Evolutionary conservation across 2,797 vertebrate species (phyloP), one percentile per base, ranked within the genome.

Genomic region (Centropyge bicolor): DNA sequence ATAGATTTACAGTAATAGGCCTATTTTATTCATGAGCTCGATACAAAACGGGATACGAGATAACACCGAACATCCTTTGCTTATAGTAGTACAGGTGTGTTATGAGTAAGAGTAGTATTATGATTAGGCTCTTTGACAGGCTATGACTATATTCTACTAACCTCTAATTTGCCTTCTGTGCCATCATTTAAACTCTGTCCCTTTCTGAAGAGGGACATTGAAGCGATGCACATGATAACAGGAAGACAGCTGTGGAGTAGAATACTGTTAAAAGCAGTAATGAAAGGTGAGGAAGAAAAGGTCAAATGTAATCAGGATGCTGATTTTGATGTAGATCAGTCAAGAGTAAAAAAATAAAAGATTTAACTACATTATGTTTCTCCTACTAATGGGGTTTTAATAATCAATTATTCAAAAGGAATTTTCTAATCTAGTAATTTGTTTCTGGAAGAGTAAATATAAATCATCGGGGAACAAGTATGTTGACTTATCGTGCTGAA

Each of bases 241-340:
- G 46, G 48, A 9, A 3, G 48, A 40, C 1, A 41, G 55, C 20
- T 36, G 31, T 17, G 41, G 62, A 40, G 40, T 48, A 13, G 64
- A 67, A 41, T 16, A 27, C 17, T 43, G n/a, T 35, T 17, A 52
- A 57, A 45, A 48, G 51, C 22, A 13, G 22, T 54, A 57, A 70
- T 17, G 57, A 19, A 67, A 54, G 27, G 20, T 14, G 24, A 56
- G 40, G 6, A 43, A 54, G 41, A 69, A 59, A 55, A 51, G 4
- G 38, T 54, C 3, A 74, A 57, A 77, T 71, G 67, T 52, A 74
- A 74, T 81, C 52, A 41, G 83, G 46, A 20, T 60, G 22, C n/a
- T 74, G 48, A 74, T 71, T 67, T 61, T 63, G 40, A 19, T 63
- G 45, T 7, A 62, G 43, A 74, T 48, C 22, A 74, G 22, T 49